Conservation (phyloP, 2,888 invertebrate species). For the Lepetodrilus schrolli region DNA sequence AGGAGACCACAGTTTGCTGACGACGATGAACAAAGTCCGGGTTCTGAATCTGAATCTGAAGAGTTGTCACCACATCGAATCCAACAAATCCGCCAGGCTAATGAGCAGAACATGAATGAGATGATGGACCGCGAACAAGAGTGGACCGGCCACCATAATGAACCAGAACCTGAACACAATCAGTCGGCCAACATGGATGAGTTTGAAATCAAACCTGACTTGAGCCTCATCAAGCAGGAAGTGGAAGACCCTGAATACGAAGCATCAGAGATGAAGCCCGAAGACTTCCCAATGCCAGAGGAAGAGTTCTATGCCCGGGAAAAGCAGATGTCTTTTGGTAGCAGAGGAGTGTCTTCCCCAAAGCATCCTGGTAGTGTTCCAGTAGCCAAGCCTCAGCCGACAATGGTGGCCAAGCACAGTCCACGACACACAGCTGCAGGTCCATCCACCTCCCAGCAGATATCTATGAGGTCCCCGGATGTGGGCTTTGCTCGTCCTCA, state of each 20-base stretch:
- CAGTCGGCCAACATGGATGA: neutral
- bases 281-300: conserved; percentile 8
- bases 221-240: conserved; percentile 7
- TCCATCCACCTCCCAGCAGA: conserved; percentile 19
- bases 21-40: conserved; percentile 6
- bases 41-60: conserved; percentile 1
- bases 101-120: neutral
- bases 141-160: neutral
- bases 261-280: conserved; percentile 21
- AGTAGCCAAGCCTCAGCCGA: neutral
- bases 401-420: neutral
- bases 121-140: neutral
- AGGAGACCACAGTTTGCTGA: conserved; percentile 2
- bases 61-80: neutral
- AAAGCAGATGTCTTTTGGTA: neutral
- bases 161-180: neutral
- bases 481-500: conserved; percentile 7
- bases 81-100: neutral
- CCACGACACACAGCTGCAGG: neutral
- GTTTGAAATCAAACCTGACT: neutral
- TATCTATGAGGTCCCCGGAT: conserved; percentile 4
- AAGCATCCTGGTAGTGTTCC: neutral
- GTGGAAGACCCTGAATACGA: conserved; percentile 17
- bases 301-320: conserved; percentile 15
- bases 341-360: neutral